phyloP scores from a whole-genome alignment of 2,888 invertebrate species.

The Bombylius major region DNA sequence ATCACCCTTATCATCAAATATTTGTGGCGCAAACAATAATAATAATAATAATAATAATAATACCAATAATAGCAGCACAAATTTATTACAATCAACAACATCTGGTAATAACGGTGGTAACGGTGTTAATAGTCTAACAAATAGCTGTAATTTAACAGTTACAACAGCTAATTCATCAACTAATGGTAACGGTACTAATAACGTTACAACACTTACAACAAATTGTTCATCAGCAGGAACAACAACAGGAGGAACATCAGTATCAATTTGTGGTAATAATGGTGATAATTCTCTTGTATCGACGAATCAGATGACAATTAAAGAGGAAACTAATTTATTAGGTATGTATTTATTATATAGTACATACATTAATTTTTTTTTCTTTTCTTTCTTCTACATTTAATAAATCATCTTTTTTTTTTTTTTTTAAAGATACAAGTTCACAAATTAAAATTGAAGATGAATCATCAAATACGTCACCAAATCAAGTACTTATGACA shows the following conservation, averaged over 20 bases:
- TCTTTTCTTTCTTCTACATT: neutral
- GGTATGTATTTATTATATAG: neutral
- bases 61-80: neutral
- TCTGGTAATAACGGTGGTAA: neutral
- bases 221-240: neutral
- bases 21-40: neutral
- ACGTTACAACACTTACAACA: neutral
- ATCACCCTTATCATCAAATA: neutral
- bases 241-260: neutral
- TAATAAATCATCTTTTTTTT: neutral
- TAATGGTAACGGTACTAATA: neutral
- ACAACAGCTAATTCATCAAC: neutral
- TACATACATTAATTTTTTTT: neutral
- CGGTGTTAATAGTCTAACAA: neutral
- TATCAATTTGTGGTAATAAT: neutral
- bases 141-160: neutral
- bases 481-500: neutral
- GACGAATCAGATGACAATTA: slow-evolving; percentile 1
- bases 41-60: no score
- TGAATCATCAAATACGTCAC: neutral
- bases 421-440: neutral
- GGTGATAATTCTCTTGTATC: neutral
- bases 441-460: slow-evolving; percentile 2
- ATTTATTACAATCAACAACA: no score
- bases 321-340: slow-evolving; percentile 4